Evolutionary conservation across 92 coral and sea anemone species (phyloP).

Genomic region (Virgularia gustaviana): DNA sequence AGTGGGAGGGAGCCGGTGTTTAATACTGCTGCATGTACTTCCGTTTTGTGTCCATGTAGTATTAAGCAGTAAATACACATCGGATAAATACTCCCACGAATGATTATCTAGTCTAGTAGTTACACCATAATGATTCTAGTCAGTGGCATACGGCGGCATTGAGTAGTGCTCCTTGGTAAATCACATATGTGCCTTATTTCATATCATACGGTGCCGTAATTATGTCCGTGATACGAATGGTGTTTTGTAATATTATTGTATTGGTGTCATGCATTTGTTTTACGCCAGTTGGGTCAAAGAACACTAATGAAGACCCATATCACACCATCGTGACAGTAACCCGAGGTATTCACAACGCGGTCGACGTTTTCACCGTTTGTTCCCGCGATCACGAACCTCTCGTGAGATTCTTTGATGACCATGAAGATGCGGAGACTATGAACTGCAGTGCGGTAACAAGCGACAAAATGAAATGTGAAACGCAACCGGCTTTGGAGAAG

Average conservation of each 20-base stretch:
- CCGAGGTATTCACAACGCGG: not conserved
- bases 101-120: too few relatives aligned
- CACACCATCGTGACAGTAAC: not conserved
- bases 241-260: not conserved
- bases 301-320: not conserved
- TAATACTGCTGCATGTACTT: too few relatives aligned
- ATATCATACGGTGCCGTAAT: not conserved
- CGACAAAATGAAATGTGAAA: too few relatives aligned
- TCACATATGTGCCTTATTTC: too few relatives aligned
- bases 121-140: too few relatives aligned
- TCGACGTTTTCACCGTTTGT: not conserved
- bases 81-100: constrained; percentile 14
- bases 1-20: constrained; percentile 6
- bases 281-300: not conserved
- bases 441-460: constrained; percentile 21
- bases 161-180: too few relatives aligned
- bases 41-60: too few relatives aligned
- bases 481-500: not conserved
- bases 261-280: not conserved
- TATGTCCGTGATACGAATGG: not conserved
- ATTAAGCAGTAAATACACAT: too few relatives aligned
- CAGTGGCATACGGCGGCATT: too few relatives aligned
- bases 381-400: not conserved
- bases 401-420: not conserved
- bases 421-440: not conserved